Evolutionary conservation across 2,888 invertebrate species (phyloP), one percentile per base, ranked within the genome.

Genomic region (Trissolcus japonicus): DNA sequence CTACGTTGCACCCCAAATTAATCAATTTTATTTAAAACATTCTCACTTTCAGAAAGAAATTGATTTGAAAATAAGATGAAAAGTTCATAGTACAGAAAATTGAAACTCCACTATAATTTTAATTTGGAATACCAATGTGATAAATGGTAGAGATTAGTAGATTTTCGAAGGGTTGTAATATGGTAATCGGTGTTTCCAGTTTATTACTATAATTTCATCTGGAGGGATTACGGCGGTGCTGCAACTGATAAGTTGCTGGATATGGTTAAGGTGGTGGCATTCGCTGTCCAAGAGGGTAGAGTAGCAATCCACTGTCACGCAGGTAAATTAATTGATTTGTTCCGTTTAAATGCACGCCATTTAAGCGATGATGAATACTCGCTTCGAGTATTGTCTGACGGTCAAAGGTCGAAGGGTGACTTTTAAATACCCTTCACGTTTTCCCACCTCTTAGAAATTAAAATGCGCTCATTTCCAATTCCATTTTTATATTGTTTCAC

Each of bases 301-400:
- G 94, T 94, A 0, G 95, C 95, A 2, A 92, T 97, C 73, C 97
- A 97, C 86, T 97, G 97, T 86, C 97, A 97, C 89, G 97, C 97
- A 84, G 94, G 94, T 94, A 90, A 88, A 84, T 82, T 79, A 75
- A 82, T 81, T 63, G 65, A 68, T 72, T 53, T 51, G 57, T 50
- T 60, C n/a, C 16, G 40, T 4, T 29, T 35, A 56, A 66, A 40
- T 61, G 56, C 63, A 51, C n/a, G 69, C 16, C 66, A 76, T 76
- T 76, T 66, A 66, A 43, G 60, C 48, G n/a, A 40, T 55, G 51
- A 69, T 76, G 69, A 69, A 69, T 66, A 60, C 43, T 43, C 50
- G n/a, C 29, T 11, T 40, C 6, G 40, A 62, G 25, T 57, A 40
- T 56, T 55, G 54, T 67, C 66, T 62, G 35, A 29, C 13, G 59